Evolutionary conservation across 2,888 invertebrate genomes (phyloP), one percentile per base, ranked within the genome.

Genomic region (Mactromeris polynyma): DNA sequence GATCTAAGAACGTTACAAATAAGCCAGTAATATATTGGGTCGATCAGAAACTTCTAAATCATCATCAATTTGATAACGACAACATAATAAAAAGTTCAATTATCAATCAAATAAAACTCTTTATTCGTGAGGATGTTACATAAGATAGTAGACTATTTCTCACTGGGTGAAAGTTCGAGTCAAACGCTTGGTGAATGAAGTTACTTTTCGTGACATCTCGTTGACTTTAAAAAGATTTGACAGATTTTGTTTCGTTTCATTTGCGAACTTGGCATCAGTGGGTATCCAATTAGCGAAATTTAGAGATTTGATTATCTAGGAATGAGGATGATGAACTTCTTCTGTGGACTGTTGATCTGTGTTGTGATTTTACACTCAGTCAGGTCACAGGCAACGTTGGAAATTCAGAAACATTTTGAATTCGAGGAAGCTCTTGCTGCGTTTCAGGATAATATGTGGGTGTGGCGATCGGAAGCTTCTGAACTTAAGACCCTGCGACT

Each of bases 381-480:
- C 1, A 73, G 19, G 33, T 31, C 36, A 26, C 73, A 73, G 7
- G 51, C 69, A 9, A 19, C 40, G 17, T 26, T 87, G 7, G 83
- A 83, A 83, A 83, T 87, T 83, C 87, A 87, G 79, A 87, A 82
- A 26, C 69, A 80, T 77, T 85, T 46, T 54, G 88, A 88, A 38
- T 88, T 88, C 31, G 88, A 88, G 38, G 33, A 85, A 78, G 64
- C 73, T n/a, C 73, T 85, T 9, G 36, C 1, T 14, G 77, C 54
- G 0, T 31, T 40, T 38, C 69, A 86, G 77, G 36, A n/a, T 9
- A 3, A 64, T n/a, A 54, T 81, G 36, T 83, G 83, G 83, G 38
- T 64, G 40, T 69, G 69, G 58, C 64, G 90, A 38, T 90, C 90
- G 0, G 90, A 90, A 58, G 90, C 90, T 0, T 87, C 87, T 3